Evolutionary conservation across 2,113 vertebrate genomes (phyloP).

Genomic region (Eretmochelys imbricata): DNA sequence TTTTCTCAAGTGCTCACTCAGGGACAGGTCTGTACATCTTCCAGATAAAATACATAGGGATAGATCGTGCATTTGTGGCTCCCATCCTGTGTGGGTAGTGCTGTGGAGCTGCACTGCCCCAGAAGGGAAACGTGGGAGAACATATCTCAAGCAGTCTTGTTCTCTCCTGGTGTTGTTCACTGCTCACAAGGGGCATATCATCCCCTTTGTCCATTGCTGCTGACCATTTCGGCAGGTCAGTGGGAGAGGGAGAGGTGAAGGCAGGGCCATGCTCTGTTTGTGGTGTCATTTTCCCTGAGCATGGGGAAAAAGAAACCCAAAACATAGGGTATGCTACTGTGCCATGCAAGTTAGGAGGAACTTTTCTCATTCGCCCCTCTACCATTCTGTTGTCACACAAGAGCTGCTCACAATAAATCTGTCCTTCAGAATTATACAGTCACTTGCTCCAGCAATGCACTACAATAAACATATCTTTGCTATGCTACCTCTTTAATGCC

Average conservation of each 20-base stretch:
- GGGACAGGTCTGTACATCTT: neutral
- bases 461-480: slow-evolving; percentile 39
- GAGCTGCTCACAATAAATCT: neutral
- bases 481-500: slow-evolving; percentile 30
- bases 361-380: neutral
- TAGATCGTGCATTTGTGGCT: neutral
- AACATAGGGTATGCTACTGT: neutral
- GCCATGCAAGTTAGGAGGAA: neutral
- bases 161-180: neutral
- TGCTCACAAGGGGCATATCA: neutral
- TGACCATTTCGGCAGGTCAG: neutral
- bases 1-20: neutral
- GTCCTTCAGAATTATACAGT: neutral
- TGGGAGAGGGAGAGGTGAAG: no score
- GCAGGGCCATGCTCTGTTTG: neutral
- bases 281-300: neutral
- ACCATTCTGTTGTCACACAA: neutral
- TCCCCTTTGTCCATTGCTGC: neutral
- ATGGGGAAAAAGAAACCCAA: neutral
- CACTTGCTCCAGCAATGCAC: slow-evolving; percentile 1
- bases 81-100: neutral
- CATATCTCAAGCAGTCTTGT: neutral
- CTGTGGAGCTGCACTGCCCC: neutral
- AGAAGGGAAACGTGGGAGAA: neutral
- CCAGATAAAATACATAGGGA: neutral